Evolutionary conservation across 1,140 invertebrate species (phyloP).

Genomic region (Habropoda laboriosa): DNA sequence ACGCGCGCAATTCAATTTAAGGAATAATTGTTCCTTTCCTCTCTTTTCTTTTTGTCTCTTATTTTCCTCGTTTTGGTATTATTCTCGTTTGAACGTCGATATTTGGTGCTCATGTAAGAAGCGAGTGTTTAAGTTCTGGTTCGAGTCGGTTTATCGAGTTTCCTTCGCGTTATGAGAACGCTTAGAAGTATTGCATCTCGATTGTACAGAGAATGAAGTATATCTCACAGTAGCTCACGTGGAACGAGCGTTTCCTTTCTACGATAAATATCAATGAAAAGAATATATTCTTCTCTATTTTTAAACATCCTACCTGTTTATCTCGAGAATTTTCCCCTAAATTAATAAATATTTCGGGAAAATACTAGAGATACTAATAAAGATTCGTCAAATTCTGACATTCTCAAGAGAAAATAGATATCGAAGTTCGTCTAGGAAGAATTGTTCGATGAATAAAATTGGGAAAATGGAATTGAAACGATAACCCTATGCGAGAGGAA

Average conservation of each 20-base stretch:
- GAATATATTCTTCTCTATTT: not conserved
- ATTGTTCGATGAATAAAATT: not conserved
- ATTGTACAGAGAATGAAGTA: not conserved
- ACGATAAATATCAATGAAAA: not conserved
- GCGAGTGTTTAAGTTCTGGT: not conserved
- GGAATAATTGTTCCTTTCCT: not conserved
- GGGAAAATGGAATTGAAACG: not conserved
- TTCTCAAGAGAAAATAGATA: not conserved
- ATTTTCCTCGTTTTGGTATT: not conserved
- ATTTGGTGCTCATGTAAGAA: not conserved
- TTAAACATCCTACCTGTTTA: not conserved
- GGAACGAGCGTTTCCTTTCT: too few species aligned
- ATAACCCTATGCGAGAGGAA: conserved; percentile 2
- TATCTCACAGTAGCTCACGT: not conserved
- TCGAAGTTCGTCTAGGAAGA: not conserved
- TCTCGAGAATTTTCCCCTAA: not conserved
- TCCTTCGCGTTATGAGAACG: not conserved
- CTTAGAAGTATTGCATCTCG: not conserved
- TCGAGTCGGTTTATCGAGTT: not conserved
- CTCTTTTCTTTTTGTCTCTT: not conserved
- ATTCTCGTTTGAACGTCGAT: conserved; percentile 9
- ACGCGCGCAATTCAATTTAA: not conserved
- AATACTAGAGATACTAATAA: not conserved
- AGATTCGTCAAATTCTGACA: not conserved
- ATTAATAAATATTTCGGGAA: not conserved